Base-by-base conservation (phyloP, 2,888 invertebrate species). In the Glyphotaelius pellucidus region DNA sequence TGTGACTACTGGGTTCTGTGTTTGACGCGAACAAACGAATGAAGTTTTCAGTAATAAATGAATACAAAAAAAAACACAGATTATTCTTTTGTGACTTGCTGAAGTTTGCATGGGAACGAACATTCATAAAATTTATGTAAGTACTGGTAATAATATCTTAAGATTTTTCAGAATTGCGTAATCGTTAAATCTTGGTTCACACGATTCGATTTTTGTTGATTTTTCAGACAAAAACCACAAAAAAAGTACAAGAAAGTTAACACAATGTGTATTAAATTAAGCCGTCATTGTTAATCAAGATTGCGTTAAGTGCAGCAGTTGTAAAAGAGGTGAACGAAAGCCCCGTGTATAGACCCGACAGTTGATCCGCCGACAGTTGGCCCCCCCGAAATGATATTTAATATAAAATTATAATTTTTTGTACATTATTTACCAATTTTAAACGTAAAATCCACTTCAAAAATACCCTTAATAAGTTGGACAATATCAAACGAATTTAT, bases 21-120 rank as follows among this genome's bases (percentile, higher is more conserved):
- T 89, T 89, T 31, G 47, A 89, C n/a, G 79, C 32, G 32, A 52
- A 89, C 89, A 35, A 89, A 79, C 31, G 88, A 67, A n/a, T 67
- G 47, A 32, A 83, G 83, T 83, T 32, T 89, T 89, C 32, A 32
- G 14, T n/a, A 79, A 32, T 15, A n/a, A n/a, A n/a, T 30, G 30
- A 32, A 83, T 35, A 35, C 25, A 35, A 83, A 83, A 83, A 83
- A 83, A 38, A 11, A 83, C 25, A 83, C 67, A 67, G 2, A 25
- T 67, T 25, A 25, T 67, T 25, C 2, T n/a, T 67, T 67, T 19
- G 5, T 25, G 67, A n/a, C 9, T n/a, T n/a, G 25, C 67, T 67
- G 25, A 25, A 67, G 67, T 67, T 67, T 25, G 25, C n/a, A 7
- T n/a, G 67, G 25, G 67, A 67, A 67, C 19, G 7, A 9, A 67